Base-by-base conservation (phyloP, 2,797 vertebrate species). In the Chloroceryle inda region DNA sequence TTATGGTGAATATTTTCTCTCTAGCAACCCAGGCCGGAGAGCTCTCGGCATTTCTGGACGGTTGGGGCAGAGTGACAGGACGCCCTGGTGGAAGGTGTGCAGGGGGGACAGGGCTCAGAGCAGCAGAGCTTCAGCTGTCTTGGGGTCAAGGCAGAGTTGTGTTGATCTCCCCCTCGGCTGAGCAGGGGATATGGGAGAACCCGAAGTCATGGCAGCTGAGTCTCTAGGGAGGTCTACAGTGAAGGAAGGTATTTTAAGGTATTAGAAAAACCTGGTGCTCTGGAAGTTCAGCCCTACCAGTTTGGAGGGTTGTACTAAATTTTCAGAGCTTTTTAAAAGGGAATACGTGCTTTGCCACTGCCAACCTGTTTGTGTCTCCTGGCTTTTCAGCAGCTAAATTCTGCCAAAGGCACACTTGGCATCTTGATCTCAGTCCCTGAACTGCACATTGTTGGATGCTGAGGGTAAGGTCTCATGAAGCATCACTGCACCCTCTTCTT, bases 401-500 rank as follows among this genome's bases (percentile, higher is more conserved):
- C 47, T 75, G 53, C 27, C 74, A 31, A 49, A 49, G 58, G 33
- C 67, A 33, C 29, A 0, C 13, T 14, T 38, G n/a, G 40, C 22
- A 5, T 38, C 79, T 68, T 6, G 13, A 19, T 27, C 29, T 24
- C 31, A 33, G 9, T 1, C 44, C 35, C 77, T 40, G 47, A 71
- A 3, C 22, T 13, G 27, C 24, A 8, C 9, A 0, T 17, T 11
- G 18, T 7, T 42, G 19, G 38, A 67, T 52, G 63, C 45, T 56
- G 67, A 52, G 37, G 50, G 20, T 29, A 62, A 38, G 44, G 47
- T 63, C 63, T 67, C 0, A 0, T 59, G 66, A 59, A 58, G 42
- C 35, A 22, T 20, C 5, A 0, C 81, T n/a, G 9, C 20, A 0
- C 49, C 45, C 22, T 12, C 33, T 10, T 61, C 33, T 45, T 14